phyloP scores from a whole-genome alignment of 37 sponge, comb jelly and placozoan species.

The Cliona cf. orientalis region DNA sequence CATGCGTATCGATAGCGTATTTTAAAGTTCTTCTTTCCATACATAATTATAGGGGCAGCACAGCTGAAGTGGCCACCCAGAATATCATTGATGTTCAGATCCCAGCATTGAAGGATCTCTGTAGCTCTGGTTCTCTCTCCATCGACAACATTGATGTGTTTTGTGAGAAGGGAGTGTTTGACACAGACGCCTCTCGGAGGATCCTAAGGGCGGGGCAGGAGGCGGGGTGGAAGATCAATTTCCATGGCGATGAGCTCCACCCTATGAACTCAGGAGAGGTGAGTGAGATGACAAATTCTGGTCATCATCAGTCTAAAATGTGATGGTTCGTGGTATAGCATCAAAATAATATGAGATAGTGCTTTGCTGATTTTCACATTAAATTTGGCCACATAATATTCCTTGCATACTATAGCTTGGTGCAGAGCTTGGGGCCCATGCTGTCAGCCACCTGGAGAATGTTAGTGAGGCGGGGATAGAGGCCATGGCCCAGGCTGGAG shows the following conservation, averaged over 20 bases:
- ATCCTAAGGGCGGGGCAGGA: conserved; percentile 88
- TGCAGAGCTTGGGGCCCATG: conserved; percentile 84
- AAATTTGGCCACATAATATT: too few species aligned
- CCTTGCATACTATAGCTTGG: conserved; percentile 84
- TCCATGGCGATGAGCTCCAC: conserved; percentile 97
- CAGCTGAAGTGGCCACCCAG: conserved; percentile 80
- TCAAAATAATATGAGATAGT: too few species aligned
- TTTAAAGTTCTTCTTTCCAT: too few species aligned
- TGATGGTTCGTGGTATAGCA: too few species aligned
- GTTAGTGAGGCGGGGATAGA: conserved; percentile 77
- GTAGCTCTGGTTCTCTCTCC: conserved; percentile 55
- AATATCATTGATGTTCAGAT: conserved; percentile 88
- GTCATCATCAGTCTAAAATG: too few species aligned
- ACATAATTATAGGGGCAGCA: conserved; percentile 72
- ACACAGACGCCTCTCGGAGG: conserved; percentile 58
- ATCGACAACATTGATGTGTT: conserved; percentile 99
- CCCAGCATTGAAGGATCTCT: conserved; percentile 79
- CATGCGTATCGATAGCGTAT: too few species aligned
- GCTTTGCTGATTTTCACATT: too few species aligned
- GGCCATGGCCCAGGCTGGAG: conserved; percentile 73
- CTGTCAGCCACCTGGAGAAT: conserved; percentile 94
- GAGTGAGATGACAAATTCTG: too few species aligned
- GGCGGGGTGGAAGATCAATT: conserved; percentile 83
- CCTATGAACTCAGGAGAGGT: conserved; percentile 90
- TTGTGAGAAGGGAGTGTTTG: conserved; percentile 98